A percentile compares a stretch with the other conserved stretches of the same genome.
These are phyloP conservation scores for Enteromius radiatus DNA, from an alignment of 2,797 vertebrate species.

Conservation along the genomic window DNA sequence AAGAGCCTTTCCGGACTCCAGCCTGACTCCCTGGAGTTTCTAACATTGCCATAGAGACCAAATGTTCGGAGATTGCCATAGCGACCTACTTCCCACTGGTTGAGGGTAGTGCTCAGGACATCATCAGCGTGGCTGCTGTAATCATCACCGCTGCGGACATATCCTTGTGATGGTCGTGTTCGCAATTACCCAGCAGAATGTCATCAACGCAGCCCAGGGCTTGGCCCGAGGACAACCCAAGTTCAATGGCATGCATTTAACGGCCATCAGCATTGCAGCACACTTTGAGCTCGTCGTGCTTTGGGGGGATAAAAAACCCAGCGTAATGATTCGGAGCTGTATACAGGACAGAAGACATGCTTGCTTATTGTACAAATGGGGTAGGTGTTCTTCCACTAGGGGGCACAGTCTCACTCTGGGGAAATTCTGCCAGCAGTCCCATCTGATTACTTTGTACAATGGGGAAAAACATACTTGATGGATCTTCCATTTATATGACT, in stretches of 20 bases:
- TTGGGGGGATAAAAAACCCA: not conserved
- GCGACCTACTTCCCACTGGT: constrained; percentile 50
- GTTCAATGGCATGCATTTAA: constrained; percentile 60
- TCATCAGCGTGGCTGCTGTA: constrained; percentile 50
- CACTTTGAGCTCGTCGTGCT: constrained; percentile 48
- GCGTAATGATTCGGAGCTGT: constrained; percentile 41
- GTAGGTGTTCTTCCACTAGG: constrained; percentile 32
- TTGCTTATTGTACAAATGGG: constrained; percentile 1
- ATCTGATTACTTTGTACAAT: constrained; percentile 5
- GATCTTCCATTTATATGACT: constrained; percentile 15
- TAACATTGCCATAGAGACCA: constrained; percentile 47
- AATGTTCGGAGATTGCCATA: constrained; percentile 32
- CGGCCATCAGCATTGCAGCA: constrained; percentile 56
- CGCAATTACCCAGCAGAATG: constrained; percentile 59
- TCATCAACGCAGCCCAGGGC: constrained; percentile 53
- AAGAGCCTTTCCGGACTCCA: constrained; percentile 12
- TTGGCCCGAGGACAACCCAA: constrained; percentile 57
- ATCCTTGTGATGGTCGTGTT: constrained; percentile 57
- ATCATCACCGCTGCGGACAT: constrained; percentile 53
- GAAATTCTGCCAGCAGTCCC: constrained; percentile 22
- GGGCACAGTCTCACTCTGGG: constrained; percentile 46
- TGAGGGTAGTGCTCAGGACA: constrained; percentile 45
- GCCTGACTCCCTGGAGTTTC: constrained; percentile 30
- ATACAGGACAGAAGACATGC: constrained; percentile 1
- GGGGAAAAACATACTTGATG: not conserved